phyloP scores from a whole-genome alignment of 2,888 invertebrate species.

The Slavum lentiscoides region DNA sequence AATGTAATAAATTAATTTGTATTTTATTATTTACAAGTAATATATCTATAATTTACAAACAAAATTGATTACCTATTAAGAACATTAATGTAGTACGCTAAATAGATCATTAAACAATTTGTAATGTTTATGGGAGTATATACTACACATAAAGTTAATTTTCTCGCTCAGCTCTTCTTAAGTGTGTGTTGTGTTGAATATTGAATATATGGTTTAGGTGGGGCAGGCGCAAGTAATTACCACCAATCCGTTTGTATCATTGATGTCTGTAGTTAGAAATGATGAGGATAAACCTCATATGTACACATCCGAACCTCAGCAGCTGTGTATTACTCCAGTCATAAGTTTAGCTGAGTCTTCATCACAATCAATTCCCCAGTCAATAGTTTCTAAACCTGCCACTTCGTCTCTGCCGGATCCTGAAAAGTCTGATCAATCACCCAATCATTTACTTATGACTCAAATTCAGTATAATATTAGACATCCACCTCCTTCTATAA shows the following conservation, averaged over 20 bases:
- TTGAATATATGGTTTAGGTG: conserved; percentile 44
- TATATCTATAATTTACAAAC: too few species aligned
- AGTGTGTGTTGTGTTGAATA: conserved; percentile 18
- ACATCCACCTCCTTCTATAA: conserved; percentile 42
- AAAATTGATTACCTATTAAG: too few species aligned
- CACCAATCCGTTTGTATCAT: conserved; percentile 49
- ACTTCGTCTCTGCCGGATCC: conserved; percentile 33
- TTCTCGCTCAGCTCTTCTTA: conserved; percentile 19
- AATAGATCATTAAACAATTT: too few species aligned
- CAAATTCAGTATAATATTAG: conserved; percentile 51
- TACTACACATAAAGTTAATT: conserved; percentile 5
- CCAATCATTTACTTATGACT: conserved; percentile 49
- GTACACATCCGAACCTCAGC: conserved; percentile 45
- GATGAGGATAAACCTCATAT: conserved; percentile 50
- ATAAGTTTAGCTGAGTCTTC: conserved; percentile 44
- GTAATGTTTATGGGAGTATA: neutral
- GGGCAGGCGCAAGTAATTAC: conserved; percentile 50
- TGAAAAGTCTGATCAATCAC: conserved; percentile 46
- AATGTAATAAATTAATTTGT: too few species aligned
- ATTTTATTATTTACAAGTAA: too few species aligned
- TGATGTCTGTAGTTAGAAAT: conserved; percentile 51
- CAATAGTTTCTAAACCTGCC: conserved; percentile 30
- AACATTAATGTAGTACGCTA: too few species aligned
- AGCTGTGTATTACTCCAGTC: conserved; percentile 41
- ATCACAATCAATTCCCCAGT: conserved; percentile 30